phyloP scores from a whole-genome alignment of 1,140 invertebrate genomes.

The Pseudomyrmex dendroicus region DNA sequence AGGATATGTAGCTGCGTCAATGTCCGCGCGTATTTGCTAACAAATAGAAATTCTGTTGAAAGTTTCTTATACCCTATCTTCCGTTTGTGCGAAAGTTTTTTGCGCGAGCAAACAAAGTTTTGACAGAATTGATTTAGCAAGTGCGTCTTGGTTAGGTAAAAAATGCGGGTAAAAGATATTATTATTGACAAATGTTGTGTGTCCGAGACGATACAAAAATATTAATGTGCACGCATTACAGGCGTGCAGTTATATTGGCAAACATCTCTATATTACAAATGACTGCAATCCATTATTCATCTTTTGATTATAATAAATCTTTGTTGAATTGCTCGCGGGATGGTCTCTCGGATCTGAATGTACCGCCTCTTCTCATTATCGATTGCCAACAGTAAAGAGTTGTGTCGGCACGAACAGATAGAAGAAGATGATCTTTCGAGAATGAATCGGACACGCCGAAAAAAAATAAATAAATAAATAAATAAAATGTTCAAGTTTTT shows the following conservation, averaged over 20 bases:
- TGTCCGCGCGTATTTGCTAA: constrained; percentile 1
- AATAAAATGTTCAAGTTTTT: constrained; percentile 10
- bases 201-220: constrained; percentile 3
- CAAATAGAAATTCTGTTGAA: constrained; percentile 19
- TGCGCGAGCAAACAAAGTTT: too few species aligned
- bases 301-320: constrained; percentile 43
- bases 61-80: not conserved
- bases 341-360: not conserved
- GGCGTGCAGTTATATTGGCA: not conserved
- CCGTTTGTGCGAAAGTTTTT: not conserved
- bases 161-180: not conserved
- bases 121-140: not conserved
- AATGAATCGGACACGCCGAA: constrained; percentile 5
- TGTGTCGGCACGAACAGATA: not conserved
- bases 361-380: not conserved
- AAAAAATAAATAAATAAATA: constrained; percentile 14
- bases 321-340: not conserved
- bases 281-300: constrained; percentile 4
- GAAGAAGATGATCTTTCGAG: not conserved
- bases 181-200: not conserved
- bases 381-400: not conserved
- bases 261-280: constrained; percentile 6
- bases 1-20: constrained; percentile 5
- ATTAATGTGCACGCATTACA: not conserved
- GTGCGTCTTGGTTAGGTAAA: not conserved